phyloP scores from a whole-genome alignment of 2,888 invertebrate species.

The Dastarcus helophoroides region DNA sequence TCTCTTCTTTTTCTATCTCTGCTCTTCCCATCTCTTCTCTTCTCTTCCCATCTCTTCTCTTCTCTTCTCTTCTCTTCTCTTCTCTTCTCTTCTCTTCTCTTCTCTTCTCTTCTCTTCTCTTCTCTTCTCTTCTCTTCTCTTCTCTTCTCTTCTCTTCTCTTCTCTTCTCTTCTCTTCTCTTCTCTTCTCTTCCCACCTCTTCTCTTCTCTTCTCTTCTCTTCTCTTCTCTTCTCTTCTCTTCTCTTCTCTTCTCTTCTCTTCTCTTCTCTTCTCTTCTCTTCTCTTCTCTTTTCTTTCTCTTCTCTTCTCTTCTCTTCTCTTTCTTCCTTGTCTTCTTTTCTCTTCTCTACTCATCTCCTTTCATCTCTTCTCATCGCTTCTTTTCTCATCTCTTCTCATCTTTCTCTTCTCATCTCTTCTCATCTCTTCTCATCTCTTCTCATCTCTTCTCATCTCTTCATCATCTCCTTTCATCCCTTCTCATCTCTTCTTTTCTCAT shows the following conservation, averaged over 20 bases:
- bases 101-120: constrained; percentile 1
- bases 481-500: too few species aligned
- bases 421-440: too few species aligned
- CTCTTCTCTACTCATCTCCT: constrained; percentile 9
- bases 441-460: too few species aligned
- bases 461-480: too few species aligned
- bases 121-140: constrained; percentile 2
- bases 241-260: constrained; percentile 11
- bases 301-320: constrained; percentile 6
- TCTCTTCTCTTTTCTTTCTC: constrained; percentile 7
- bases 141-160: neutral
- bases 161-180: neutral
- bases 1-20: constrained; percentile 3
- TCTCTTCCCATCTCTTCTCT: neutral
- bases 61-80: too few species aligned
- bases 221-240: constrained; percentile 9
- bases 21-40: too few species aligned
- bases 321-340: constrained; percentile 10
- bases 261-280: too few species aligned
- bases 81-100: too few species aligned
- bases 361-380: neutral
- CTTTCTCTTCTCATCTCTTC: too few species aligned
- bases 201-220: constrained; percentile 8
- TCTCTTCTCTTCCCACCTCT: too few species aligned
- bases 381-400: neutral